Conservation (phyloP, 1,140 invertebrate genomes). For the Campoletis sonorensis region DNA sequence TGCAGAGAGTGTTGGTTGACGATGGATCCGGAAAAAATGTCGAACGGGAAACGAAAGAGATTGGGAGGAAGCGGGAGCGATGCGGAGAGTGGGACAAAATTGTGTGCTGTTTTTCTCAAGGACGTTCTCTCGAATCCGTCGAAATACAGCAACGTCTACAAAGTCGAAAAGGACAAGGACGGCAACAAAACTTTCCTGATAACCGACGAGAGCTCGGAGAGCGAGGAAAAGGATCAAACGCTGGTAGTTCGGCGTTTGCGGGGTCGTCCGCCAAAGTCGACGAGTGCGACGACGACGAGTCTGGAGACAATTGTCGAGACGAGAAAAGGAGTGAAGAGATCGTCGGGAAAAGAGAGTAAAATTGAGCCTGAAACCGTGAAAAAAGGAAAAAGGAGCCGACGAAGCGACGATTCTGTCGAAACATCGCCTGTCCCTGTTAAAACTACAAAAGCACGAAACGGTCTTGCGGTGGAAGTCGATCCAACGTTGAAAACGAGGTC, state of each 20-base stretch:
- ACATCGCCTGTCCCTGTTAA: background rate
- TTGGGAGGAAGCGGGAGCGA: background rate
- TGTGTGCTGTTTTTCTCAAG: conserved; percentile 68
- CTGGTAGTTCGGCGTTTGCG: conserved; percentile 9
- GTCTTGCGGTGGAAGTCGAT: background rate
- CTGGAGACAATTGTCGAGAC: background rate
- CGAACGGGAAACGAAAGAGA: conserved; percentile 43
- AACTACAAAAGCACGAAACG: background rate
- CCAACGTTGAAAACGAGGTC: background rate
- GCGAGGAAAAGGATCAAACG: conserved; percentile 29
- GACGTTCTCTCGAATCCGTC: conserved; percentile 61
- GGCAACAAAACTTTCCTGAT: conserved; percentile 57
- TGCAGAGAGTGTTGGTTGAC: conserved; percentile 69
- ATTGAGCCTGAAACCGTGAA: too few species aligned
- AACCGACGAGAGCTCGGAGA: conserved; percentile 52
- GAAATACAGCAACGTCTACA: conserved; percentile 49
- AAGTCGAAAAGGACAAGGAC: conserved; percentile 57
- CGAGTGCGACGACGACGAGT: background rate
- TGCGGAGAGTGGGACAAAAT: conserved; percentile 54
- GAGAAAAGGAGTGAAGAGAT: background rate
- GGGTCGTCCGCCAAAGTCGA: conserved; percentile 12
- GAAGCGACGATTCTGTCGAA: too few species aligned
- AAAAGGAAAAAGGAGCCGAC: too few species aligned
- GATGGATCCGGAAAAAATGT: conserved; percentile 55
- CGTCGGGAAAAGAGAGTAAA: background rate